Conservation (phyloP, 2,113 vertebrate genomes). For the Bettongia penicillata region DNA sequence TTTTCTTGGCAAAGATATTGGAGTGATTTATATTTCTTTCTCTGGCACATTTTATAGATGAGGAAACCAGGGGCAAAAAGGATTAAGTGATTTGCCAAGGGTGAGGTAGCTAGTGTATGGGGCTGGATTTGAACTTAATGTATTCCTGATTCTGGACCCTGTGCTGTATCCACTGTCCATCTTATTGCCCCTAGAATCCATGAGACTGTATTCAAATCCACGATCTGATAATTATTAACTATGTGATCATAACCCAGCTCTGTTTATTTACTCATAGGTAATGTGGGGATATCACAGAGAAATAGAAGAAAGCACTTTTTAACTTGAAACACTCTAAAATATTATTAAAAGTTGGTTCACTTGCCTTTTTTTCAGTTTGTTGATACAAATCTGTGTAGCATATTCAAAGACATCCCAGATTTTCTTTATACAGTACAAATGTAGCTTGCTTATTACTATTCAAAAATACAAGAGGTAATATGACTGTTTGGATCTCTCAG, state of each 20-base stretch:
- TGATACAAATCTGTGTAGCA: background rate
- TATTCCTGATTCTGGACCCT: background rate
- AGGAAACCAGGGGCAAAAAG: background rate
- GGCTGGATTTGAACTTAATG: background rate
- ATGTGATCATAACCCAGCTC: background rate
- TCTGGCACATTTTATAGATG: background rate
- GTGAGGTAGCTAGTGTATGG: background rate
- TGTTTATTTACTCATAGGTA: background rate
- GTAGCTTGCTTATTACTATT: background rate
- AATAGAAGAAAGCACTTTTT: background rate
- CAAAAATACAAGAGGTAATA: background rate
- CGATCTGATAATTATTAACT: background rate
- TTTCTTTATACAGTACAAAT: background rate
- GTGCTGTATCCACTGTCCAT: background rate
- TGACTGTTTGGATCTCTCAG: background rate
- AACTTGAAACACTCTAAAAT: background rate
- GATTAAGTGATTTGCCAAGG: background rate
- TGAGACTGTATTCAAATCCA: background rate
- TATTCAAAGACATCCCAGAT: background rate
- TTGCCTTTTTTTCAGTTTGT: background rate
- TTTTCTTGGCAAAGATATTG: background rate
- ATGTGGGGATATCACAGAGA: background rate
- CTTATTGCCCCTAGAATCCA: background rate
- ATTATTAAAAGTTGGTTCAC: background rate
- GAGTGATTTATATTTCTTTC: background rate